These are phyloP conservation scores for Sphinx pinastri DNA, from an alignment of 2,888 invertebrate genomes.

Conservation along the genomic window DNA sequence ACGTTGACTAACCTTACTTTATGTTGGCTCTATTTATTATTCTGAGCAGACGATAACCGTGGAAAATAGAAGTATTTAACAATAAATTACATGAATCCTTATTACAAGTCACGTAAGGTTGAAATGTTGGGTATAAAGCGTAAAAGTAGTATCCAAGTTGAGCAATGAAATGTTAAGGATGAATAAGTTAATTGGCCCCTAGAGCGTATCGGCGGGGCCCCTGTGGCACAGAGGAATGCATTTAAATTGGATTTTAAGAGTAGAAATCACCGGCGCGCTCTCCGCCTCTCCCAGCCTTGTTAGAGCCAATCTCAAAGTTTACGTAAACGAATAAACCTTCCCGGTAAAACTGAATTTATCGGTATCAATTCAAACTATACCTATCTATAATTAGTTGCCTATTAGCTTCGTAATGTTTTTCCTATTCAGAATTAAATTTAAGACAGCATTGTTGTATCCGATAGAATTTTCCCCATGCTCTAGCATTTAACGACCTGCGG, in stretches of 20 bases:
- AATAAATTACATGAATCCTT: conserved; percentile 33
- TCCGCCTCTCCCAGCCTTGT: conserved; percentile 77
- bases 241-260: conserved; percentile 85
- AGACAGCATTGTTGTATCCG: not conserved
- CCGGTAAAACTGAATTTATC: conserved; percentile 72
- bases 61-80: conserved; percentile 19
- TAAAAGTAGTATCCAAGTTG: conserved; percentile 70
- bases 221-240: conserved; percentile 84
- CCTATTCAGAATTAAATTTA: not conserved
- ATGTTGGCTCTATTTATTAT: conserved; percentile 9
- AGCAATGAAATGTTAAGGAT: conserved; percentile 83
- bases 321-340: conserved; percentile 82
- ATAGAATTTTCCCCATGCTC: not conserved
- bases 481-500: too few relatives aligned
- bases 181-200: conserved; percentile 83
- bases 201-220: conserved; percentile 79
- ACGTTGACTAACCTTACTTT: conserved; percentile 5
- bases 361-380: conserved; percentile 66
- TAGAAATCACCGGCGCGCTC: conserved; percentile 80
- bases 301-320: conserved; percentile 83
- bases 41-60: conserved; percentile 13
- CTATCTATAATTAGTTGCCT: conserved; percentile 32
- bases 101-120: conserved; percentile 42
- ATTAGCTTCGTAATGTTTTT: not conserved
- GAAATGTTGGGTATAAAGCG: conserved; percentile 52